Percentiles rank a stretch among this genome's conserved stretches.
Conservation (phyloP, 2,888 invertebrate genomes). For the Drosophila histrio region DNA sequence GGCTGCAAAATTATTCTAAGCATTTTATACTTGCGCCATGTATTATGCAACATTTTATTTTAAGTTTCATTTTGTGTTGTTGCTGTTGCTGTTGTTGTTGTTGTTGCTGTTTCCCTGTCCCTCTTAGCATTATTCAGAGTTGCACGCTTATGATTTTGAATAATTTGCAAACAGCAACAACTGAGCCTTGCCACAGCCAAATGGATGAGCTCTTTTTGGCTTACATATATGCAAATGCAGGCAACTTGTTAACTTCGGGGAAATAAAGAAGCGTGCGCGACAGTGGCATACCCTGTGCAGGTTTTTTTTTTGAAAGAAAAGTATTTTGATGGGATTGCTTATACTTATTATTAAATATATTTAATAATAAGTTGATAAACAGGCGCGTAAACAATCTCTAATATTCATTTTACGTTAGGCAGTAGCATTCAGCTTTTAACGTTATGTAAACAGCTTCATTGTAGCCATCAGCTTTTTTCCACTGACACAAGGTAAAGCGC, state of each 20-base stretch:
- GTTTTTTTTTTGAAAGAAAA: too few relatives aligned
- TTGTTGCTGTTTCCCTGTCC: neutral
- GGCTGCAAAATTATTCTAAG: slow-evolving; percentile 61
- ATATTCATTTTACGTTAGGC: too few relatives aligned
- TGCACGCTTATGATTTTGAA: slow-evolving; percentile 40
- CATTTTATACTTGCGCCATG: slow-evolving; percentile 33
- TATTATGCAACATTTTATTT: slow-evolving; percentile 37
- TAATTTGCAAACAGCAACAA: slow-evolving; percentile 27
- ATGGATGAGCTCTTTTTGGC: slow-evolving; percentile 9
- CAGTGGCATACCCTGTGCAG: too few relatives aligned
- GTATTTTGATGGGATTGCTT: too few relatives aligned
- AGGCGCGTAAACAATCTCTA: too few relatives aligned
- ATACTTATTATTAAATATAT: too few relatives aligned
- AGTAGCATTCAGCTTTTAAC: too few relatives aligned
- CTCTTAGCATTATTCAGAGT: slow-evolving; percentile 19
- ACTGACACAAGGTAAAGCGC: too few relatives aligned
- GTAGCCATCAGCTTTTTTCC: too few relatives aligned
- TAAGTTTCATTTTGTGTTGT: neutral
- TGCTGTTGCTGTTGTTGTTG: neutral
- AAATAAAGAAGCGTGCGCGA: too few relatives aligned
- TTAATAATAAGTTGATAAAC: too few relatives aligned
- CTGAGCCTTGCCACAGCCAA: neutral
- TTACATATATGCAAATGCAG: slow-evolving; percentile 8
- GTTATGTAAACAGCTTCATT: too few relatives aligned
- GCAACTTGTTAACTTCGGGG: slow-evolving; percentile 10